Base-by-base conservation (phyloP, 35 echinoderm and acorn worm genomes). In the Lytechinus variegatus region DNA sequence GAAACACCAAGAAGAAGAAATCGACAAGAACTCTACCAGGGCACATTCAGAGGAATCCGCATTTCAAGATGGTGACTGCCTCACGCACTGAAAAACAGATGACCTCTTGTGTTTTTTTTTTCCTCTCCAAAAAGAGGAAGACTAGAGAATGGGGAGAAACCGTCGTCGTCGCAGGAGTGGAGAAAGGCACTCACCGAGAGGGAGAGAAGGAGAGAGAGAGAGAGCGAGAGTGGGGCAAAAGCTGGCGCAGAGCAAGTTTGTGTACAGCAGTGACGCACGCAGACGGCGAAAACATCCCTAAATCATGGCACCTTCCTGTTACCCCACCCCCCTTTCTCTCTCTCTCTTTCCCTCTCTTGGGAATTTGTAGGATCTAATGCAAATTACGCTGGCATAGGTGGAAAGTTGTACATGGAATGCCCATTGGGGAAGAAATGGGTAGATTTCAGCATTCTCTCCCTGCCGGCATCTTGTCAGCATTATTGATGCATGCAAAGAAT, bases 91-190 rank as follows among this genome's bases (percentile, higher is more conserved):
- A 79, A 79, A 79, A 79, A n/a, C 21, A 27, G 66, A 79, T 79
- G 66, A 79, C 66, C 66, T 79, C 66, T 79, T 79, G 66, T 79
- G n/a, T 79, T 79, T 79, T 79, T 71, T 79, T 79, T 79, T 79
- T 24, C 66, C 19, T 79, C n/a, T 24, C 66, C 19, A 24, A 79
- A 79, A 79, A 79, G 66, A 19, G 66, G 66, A 79, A 16, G 66
- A n/a, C 66, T 4, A 79, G 66, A 79, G 66, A 79, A 79, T 79
- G 66, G 66, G 66, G 66, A 79, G 66, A 79, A 79, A 79, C n/a
- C n/a, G n/a, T n/a, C n/a, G n/a, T n/a, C 14, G 66, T 44, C 66
- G 66, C 0, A 3, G 66, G 21, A 79, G 66, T 6, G 21, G 66
- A 79, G 66, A 0, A 6, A 16, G 6, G 66, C 66, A 79, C 19